phyloP scores from a whole-genome alignment of 2,797 vertebrate genomes.

The Alcedo atthis region DNA sequence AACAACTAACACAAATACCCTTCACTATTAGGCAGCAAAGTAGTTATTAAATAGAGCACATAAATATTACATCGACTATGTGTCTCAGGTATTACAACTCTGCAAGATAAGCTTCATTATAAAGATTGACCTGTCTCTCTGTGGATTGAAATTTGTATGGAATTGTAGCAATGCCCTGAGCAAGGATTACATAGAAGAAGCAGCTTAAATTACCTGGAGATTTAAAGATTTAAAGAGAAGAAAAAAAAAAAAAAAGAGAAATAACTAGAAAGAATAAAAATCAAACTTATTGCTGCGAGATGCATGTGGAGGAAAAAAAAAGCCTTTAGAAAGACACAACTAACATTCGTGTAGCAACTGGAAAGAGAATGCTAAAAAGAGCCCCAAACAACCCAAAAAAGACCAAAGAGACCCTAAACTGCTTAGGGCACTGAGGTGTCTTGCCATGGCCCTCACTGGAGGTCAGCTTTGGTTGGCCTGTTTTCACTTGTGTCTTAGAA shows the following conservation, averaged over 20 bases:
- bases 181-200: neutral
- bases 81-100: neutral
- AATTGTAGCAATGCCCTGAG: neutral
- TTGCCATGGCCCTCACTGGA: neutral
- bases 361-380: neutral
- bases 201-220: neutral
- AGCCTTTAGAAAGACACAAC: neutral
- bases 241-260: neutral
- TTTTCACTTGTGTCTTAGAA: neutral
- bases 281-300: neutral
- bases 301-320: neutral
- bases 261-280: neutral
- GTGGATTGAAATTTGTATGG: neutral
- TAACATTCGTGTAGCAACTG: neutral
- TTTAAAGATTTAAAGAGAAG: neutral
- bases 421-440: neutral
- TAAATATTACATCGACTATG: neutral
- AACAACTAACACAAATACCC: neutral
- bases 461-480: neutral
- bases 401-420: neutral
- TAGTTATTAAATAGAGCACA: neutral
- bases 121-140: neutral
- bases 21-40: neutral
- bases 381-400: neutral
- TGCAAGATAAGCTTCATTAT: neutral